Percentiles rank a stretch among this genome's conserved stretches.
Evolutionary conservation across 2,113 vertebrate genomes (phyloP).

Genomic region (Malurus melanocephalus): DNA sequence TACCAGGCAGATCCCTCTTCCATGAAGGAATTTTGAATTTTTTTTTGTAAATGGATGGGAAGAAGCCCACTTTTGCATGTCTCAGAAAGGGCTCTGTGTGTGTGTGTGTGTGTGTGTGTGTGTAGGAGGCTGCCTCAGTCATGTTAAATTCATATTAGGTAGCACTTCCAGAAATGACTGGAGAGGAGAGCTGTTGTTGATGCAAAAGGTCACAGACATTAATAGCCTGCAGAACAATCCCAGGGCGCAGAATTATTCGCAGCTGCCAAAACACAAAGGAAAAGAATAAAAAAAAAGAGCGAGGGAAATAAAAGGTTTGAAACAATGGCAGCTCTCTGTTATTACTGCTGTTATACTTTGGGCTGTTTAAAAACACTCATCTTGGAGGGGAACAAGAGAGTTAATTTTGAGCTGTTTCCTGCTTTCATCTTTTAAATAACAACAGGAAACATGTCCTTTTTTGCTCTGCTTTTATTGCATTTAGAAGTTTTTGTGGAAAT

Average conservation of each 20-base stretch:
- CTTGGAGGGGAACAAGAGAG: accelerated
- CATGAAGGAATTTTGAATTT: background rate
- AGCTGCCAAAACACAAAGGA: constrained; percentile 27
- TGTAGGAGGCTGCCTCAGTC: background rate
- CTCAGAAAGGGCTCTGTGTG: background rate
- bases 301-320: background rate
- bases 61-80: background rate
- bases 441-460: background rate
- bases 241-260: constrained; percentile 13
- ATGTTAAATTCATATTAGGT: constrained; percentile 19
- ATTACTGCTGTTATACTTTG: background rate
- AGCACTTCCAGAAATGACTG: constrained; percentile 24
- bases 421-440: background rate
- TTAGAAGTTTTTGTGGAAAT: background rate
- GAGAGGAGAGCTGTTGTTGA: background rate
- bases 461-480: background rate
- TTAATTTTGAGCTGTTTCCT: constrained; percentile 6
- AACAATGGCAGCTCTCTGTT: background rate
- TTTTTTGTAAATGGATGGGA: background rate
- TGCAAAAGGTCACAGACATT: constrained; percentile 42
- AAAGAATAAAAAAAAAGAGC: background rate
- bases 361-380: background rate
- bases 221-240: constrained; percentile 24
- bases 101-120: background rate
- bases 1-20: background rate